Base-by-base conservation (phyloP, 1,140 invertebrate species). In the Laodelphax striatellus region DNA sequence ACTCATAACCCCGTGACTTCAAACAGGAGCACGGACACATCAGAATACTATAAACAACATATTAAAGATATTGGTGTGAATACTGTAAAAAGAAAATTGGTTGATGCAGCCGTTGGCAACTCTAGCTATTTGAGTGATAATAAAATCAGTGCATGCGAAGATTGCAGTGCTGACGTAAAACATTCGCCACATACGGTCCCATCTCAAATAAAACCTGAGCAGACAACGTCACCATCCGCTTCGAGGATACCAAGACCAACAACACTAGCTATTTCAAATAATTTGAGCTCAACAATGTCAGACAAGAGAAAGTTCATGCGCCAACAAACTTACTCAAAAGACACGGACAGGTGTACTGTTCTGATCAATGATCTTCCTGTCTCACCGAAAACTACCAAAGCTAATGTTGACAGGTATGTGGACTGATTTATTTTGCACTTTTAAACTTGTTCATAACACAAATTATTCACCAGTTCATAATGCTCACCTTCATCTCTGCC, bases 141-240 rank as follows among this genome's bases (percentile, higher is more conserved):
- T 61, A 72, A 76, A 52, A 77, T 80, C 41, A 80, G 79, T 64
- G 77, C 83, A 60, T 84, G 82, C 73, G 82, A 84, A 66, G 82
- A 82, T 63, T 84, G 82, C 68, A 82, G 82, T 65, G 78, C 79
- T 57, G 76, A 76, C 11, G 82, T 82, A 28, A 79, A 78, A 41
- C 73, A 71, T 42, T 70, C 79, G 60, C 77, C 78, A 17, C 73
- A 75, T 59, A 74, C 79, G 52, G 74, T 79, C 63, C 72, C 75
- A 4, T 72, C 70, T 63, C 63, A 34, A 66, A 58, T 60, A 17
- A 21, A 44, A 55, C 55, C 28, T 52, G 58, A 10, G 44, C 58
- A 57, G 52, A 58, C 21, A 54, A 63, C 10, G 41, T 43, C 58
- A 31, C 63, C 38, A 28, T 58, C 55, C 21, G 54, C 17, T 61